phyloP scores from a whole-genome alignment of 2,888 invertebrate species.

The Ochropacha duplaris region DNA sequence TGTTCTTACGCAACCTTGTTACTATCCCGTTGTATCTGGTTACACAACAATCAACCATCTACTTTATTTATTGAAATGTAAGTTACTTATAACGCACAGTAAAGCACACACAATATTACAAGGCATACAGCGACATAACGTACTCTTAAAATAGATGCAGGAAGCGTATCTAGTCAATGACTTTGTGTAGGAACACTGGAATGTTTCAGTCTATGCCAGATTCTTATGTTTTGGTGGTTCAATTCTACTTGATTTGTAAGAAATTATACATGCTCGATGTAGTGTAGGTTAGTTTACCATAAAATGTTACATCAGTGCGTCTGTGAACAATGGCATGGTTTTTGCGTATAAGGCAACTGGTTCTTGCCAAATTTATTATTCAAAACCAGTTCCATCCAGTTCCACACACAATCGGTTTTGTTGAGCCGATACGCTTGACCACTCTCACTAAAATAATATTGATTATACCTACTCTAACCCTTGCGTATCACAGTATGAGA shows the following conservation, averaged over 20 bases:
- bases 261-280: neutral
- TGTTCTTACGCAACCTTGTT: conserved; percentile 3
- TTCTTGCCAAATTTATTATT: conserved; percentile 34
- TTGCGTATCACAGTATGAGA: neutral
- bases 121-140: neutral
- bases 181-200: neutral
- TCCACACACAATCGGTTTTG: conserved; percentile 10
- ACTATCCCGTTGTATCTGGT: conserved; percentile 8
- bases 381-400: conserved; percentile 38
- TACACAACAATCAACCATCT: neutral
- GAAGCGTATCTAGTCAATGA: conserved; percentile 4
- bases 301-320: neutral
- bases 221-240: neutral
- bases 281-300: neutral
- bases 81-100: neutral
- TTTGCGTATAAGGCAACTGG: conserved; percentile 18
- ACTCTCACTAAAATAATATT: neutral
- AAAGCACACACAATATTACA: neutral
- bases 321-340: conserved; percentile 5
- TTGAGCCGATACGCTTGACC: neutral
- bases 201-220: conserved; percentile 1
- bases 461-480: neutral
- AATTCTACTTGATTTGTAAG: neutral
- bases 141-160: conserved; percentile 8
- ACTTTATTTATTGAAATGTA: neutral